Conservation (phyloP, 2,113 vertebrate genomes). For the Callipepla californica region DNA sequence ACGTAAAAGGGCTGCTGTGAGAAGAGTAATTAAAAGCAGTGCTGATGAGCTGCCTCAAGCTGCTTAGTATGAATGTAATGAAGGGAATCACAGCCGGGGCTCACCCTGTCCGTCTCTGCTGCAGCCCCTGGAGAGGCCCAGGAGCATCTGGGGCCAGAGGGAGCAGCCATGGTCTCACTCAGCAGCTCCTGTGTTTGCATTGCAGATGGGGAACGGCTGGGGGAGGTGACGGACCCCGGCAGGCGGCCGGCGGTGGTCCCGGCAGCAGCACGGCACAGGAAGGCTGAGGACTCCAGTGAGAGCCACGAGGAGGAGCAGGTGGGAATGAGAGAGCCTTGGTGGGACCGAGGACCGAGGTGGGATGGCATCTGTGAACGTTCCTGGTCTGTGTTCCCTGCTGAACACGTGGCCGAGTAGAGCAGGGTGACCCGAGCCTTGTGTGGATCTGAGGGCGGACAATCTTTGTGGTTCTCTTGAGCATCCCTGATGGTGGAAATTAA, state of each 20-base stretch:
- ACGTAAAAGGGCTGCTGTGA: not conserved
- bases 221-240: conserved; percentile 84
- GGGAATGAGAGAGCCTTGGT: conserved; percentile 63
- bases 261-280: conserved; percentile 74
- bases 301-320: conserved; percentile 89
- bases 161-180: not conserved
- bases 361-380: accelerated
- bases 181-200: not conserved
- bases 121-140: accelerated
- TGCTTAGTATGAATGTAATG: not conserved
- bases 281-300: conserved; percentile 89
- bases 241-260: conserved; percentile 69
- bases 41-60: conserved; percentile 6
- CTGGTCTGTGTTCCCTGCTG: accelerated
- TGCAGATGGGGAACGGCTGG: conserved; percentile 89
- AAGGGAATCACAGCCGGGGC: not conserved
- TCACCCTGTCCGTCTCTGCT: accelerated
- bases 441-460: accelerated
- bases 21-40: conserved; percentile 24
- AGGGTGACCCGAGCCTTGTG: not conserved
- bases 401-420: accelerated
- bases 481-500: accelerated
- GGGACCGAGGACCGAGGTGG: accelerated
- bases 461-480: not conserved
- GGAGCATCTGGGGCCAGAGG: not conserved